These are phyloP conservation scores for Speoplatyrhinus poulsoni DNA, from an alignment of 2,113 vertebrate species.

Conservation along the genomic window DNA sequence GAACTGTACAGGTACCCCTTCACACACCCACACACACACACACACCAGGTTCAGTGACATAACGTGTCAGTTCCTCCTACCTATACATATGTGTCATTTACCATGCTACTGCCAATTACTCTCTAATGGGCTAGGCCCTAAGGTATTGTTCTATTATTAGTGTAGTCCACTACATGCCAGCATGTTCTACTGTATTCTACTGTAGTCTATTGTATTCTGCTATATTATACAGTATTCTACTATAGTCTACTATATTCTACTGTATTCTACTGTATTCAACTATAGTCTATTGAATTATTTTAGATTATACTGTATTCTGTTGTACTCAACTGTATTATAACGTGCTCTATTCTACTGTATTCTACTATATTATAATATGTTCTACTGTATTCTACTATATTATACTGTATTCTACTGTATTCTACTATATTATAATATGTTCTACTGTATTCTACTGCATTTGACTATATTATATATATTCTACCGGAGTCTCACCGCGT, in stretches of 20 bases:
- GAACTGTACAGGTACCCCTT: conserved; percentile 91
- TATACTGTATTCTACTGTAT: neutral
- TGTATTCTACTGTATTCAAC: no score
- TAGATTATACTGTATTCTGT: neutral
- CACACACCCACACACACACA: neutral
- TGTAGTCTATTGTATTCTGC: neutral
- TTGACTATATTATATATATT: neutral
- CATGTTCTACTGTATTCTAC: no score
- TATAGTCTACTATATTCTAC: no score
- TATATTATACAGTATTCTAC: no score
- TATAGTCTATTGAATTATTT: no score
- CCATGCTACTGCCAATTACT: neutral
- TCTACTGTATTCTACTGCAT: no score
- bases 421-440: neutral
- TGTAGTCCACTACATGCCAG: no score
- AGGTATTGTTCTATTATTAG: no score
- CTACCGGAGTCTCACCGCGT: conserved; percentile 50
- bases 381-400: no score
- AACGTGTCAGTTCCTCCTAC: neutral
- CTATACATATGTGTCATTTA: no score
- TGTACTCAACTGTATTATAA: neutral
- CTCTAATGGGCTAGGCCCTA: neutral
- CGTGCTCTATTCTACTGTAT: no score
- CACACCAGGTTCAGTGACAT: neutral
- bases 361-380: neutral